These are phyloP conservation scores for Emberiza fucata DNA, from an alignment of 2,113 vertebrate genomes.

Conservation along the genomic window DNA sequence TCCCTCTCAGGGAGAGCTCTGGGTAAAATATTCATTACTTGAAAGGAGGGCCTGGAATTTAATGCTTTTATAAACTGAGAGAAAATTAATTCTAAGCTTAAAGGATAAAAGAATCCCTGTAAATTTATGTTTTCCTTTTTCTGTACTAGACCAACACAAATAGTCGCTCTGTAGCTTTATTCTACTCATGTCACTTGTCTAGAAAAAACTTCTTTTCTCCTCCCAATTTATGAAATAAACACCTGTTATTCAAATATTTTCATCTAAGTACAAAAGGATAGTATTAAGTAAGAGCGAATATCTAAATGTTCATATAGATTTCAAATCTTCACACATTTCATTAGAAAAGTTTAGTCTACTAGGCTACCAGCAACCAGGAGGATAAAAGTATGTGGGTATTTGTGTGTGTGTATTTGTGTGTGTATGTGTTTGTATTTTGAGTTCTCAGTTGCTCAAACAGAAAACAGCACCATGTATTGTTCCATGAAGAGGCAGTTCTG, in stretches of 20 bases:
- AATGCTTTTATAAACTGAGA: constrained; percentile 26
- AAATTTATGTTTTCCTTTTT: background rate
- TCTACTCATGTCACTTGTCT: background rate
- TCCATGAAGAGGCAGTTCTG: background rate
- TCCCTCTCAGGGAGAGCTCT: constrained; percentile 60
- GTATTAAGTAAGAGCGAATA: background rate
- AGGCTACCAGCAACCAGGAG: background rate
- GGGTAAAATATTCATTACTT: constrained; percentile 74
- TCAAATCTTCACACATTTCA: background rate
- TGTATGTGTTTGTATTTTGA: background rate
- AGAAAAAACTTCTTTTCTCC: background rate
- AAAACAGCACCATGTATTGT: background rate
- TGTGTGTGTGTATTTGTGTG: accelerated
- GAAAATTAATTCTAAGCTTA: constrained; percentile 11
- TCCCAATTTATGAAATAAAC: background rate
- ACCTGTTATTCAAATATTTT: background rate
- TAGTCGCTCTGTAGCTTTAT: background rate
- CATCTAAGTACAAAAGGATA: background rate
- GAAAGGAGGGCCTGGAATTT: constrained; percentile 55
- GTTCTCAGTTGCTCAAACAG: background rate
- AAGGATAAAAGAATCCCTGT: background rate
- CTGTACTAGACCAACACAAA: background rate
- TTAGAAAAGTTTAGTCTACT: background rate
- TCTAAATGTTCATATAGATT: background rate
- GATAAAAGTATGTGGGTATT: background rate